Conservation (phyloP, 2,888 invertebrate species). For the Portevinia maculata region DNA sequence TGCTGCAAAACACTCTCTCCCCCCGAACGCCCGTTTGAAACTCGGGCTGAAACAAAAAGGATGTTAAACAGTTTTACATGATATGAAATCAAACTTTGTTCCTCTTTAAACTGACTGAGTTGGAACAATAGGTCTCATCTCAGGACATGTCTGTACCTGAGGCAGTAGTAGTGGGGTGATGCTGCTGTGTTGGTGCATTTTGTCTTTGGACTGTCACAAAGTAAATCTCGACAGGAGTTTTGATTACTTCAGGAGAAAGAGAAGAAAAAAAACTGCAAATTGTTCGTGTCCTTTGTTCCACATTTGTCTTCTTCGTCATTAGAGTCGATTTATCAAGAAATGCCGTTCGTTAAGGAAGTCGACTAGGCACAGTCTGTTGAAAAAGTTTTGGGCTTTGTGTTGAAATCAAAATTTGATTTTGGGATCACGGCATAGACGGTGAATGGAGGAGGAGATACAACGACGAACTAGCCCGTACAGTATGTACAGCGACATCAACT, state of each 20-base stretch:
- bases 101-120: neutral
- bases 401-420: no score
- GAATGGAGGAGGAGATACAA: no score
- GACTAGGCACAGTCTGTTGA: neutral
- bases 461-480: no score
- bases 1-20: neutral
- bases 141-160: constrained; percentile 23
- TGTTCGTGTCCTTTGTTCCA: neutral
- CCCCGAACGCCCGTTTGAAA: neutral
- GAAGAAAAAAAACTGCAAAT: neutral
- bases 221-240: constrained; percentile 43
- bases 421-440: no score
- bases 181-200: constrained; percentile 20
- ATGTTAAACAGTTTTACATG: constrained; percentile 41
- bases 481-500: no score
- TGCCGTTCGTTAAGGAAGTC: neutral
- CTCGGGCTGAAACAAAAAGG: constrained; percentile 32
- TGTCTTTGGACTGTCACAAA: constrained; percentile 41
- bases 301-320: constrained; percentile 26
- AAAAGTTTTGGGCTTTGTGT: neutral
- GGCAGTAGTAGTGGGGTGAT: neutral
- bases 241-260: constrained; percentile 16
- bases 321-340: constrained; percentile 43
- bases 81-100: constrained; percentile 42
- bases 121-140: constrained; percentile 45